Percentiles rank a stretch among this genome's conserved stretches.
These are phyloP conservation scores for Cydia fagiglandana DNA, from an alignment of 1,140 invertebrate genomes.

Conservation along the genomic window DNA sequence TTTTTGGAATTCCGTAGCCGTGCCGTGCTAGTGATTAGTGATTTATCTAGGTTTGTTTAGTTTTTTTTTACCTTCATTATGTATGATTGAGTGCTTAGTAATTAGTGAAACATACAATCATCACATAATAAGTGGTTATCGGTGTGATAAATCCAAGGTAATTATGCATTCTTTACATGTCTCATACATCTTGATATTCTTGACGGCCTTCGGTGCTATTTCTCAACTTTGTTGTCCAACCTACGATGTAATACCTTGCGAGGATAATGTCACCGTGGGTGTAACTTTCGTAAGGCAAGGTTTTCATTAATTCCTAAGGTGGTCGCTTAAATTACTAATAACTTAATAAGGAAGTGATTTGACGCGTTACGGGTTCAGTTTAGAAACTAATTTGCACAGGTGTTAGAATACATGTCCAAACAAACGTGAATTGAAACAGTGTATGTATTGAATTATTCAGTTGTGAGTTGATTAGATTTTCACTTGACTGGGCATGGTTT, in stretches of 20 bases:
- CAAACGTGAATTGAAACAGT: neutral
- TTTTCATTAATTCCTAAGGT: constrained; percentile 33
- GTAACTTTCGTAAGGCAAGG: constrained; percentile 54
- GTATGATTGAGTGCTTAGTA: neutral
- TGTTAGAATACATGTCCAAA: constrained; percentile 22
- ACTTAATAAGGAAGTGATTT: constrained; percentile 33
- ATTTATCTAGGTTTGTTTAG: neutral
- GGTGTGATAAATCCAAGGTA: constrained; percentile 25
- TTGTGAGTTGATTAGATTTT: constrained; percentile 6
- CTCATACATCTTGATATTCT: constrained; percentile 40
- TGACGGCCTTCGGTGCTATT: constrained; percentile 62
- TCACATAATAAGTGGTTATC: constrained; percentile 16
- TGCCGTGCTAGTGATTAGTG: neutral
- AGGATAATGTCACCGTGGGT: constrained; percentile 57
- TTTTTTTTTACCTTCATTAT: constrained; percentile 5
- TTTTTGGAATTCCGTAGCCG: constrained; percentile 11
- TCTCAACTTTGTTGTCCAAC: constrained; percentile 56
- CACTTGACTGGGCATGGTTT: neutral
- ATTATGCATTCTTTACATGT: constrained; percentile 31
- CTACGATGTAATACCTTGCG: constrained; percentile 53
- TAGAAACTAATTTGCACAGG: constrained; percentile 25
- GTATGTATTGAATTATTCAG: constrained; percentile 37
- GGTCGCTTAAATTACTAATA: constrained; percentile 29
- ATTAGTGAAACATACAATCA: constrained; percentile 10
- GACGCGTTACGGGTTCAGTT: neutral